Conservation (phyloP, 2,888 invertebrate species). For the Melieria picta region DNA sequence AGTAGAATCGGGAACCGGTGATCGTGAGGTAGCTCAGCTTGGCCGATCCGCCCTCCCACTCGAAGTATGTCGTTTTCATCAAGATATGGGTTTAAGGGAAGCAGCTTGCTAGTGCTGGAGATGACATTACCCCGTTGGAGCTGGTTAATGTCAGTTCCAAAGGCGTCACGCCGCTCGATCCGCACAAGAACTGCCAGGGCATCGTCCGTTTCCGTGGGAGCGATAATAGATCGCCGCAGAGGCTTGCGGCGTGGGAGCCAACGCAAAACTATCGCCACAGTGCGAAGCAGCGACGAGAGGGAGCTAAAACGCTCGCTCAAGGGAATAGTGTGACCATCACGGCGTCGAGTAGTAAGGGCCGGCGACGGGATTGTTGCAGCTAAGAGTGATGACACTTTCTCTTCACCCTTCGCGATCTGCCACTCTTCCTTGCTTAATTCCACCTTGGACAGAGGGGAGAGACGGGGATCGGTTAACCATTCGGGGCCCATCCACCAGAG, state of each 20-base stretch:
- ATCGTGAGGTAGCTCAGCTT: slow-evolving; percentile 3
- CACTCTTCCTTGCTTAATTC: neutral
- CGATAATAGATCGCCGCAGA: neutral
- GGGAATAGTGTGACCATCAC: neutral
- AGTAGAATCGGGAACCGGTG: slow-evolving; percentile 1
- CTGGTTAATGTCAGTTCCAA: neutral
- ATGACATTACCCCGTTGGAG: neutral
- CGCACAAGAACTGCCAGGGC: too few species aligned
- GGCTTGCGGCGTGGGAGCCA: neutral
- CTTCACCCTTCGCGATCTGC: neutral
- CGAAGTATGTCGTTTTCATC: neutral
- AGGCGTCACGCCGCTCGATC: neutral
- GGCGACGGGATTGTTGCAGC: neutral
- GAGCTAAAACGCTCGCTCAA: neutral
- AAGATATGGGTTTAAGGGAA: neutral
- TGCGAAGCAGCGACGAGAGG: neutral
- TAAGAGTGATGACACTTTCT: neutral
- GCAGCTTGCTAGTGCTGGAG: neutral
- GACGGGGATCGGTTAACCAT: too few species aligned
- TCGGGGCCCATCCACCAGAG: slow-evolving; percentile 18
- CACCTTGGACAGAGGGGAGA: too few species aligned
- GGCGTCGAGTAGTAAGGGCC: neutral
- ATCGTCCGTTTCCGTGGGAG: neutral
- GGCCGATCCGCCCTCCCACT: neutral
- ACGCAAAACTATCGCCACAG: too few species aligned